A percentile compares a stretch with the other conserved stretches of the same genome.
phyloP scores from a whole-genome alignment of 2,797 vertebrate species.

The Bradypodion ventrale region DNA sequence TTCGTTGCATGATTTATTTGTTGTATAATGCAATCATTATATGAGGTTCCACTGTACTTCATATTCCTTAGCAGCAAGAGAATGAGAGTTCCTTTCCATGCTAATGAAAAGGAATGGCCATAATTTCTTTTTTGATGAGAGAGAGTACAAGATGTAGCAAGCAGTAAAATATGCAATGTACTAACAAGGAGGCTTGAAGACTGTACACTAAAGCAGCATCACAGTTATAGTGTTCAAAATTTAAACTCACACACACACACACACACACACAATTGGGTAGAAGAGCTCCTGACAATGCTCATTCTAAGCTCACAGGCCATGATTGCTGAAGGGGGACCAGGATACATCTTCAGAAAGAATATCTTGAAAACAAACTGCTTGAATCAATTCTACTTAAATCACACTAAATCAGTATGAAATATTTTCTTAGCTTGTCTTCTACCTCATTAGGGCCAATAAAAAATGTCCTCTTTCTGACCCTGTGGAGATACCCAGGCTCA shows the following conservation, averaged over 20 bases:
- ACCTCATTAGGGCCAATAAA: constrained; percentile 60
- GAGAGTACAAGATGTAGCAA: background rate
- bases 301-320: constrained; percentile 36
- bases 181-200: background rate
- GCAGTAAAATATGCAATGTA: background rate
- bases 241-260: too few relatives aligned
- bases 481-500: constrained; percentile 42
- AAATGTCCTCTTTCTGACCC: constrained; percentile 54
- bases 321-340: background rate
- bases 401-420: constrained; percentile 45
- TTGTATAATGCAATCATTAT: too few relatives aligned
- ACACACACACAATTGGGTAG: background rate
- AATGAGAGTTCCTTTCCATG: background rate
- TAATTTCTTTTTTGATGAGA: background rate
- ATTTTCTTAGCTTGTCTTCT: constrained; percentile 57
- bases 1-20: too few relatives aligned
- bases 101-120: background rate
- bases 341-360: constrained; percentile 42
- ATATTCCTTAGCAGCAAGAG: background rate
- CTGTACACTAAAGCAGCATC: background rate
- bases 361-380: constrained; percentile 45
- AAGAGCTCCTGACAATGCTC: constrained; percentile 5
- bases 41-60: too few relatives aligned
- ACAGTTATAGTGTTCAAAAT: background rate
- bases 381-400: constrained; percentile 60